phyloP scores from a whole-genome alignment of 2,888 invertebrate genomes.

The Pheosia tremula region DNA sequence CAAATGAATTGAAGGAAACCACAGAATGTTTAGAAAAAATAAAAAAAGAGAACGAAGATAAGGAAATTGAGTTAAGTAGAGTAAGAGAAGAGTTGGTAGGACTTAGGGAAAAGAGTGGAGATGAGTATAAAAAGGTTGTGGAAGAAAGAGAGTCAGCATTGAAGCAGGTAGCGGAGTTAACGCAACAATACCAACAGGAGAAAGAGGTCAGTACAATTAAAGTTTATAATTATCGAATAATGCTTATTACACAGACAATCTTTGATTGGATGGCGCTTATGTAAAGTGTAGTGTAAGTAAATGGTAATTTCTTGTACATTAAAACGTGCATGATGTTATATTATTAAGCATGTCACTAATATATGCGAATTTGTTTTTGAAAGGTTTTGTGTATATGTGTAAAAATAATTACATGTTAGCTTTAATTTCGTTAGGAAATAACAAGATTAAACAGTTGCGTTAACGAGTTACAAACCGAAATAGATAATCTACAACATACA shows the following conservation, averaged over 20 bases:
- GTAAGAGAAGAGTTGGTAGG: slow-evolving; percentile 67
- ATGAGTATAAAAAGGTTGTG: slow-evolving; percentile 68
- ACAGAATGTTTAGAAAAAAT: slow-evolving; percentile 62
- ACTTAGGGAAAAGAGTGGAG: slow-evolving; percentile 66
- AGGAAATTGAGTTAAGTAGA: slow-evolving; percentile 63
- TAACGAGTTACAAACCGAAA: slow-evolving; percentile 57
- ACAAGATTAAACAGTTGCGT: slow-evolving; percentile 46
- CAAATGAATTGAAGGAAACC: slow-evolving; percentile 69
- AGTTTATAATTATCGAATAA: slow-evolving; percentile 1
- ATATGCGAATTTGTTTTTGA: neutral
- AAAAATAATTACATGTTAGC: slow-evolving; percentile 15
- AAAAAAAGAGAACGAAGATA: slow-evolving; percentile 65
- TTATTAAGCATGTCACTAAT: neutral
- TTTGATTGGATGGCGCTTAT: neutral
- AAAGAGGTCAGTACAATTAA: slow-evolving; percentile 68
- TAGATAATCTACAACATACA: slow-evolving; percentile 57
- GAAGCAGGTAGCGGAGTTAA: slow-evolving; percentile 62
- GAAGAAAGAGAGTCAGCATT: slow-evolving; percentile 69
- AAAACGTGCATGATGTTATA: too few relatives aligned
- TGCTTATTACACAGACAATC: neutral
- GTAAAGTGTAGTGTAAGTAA: too few relatives aligned
- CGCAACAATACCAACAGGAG: slow-evolving; percentile 63
- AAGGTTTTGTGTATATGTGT: neutral
- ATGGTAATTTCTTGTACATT: too few relatives aligned
- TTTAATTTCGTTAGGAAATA: slow-evolving; percentile 62